A percentile compares a stretch with the other conserved stretches of the same genome.
Conservation (phyloP, 2,113 vertebrate genomes). For the Anser cygnoides region DNA sequence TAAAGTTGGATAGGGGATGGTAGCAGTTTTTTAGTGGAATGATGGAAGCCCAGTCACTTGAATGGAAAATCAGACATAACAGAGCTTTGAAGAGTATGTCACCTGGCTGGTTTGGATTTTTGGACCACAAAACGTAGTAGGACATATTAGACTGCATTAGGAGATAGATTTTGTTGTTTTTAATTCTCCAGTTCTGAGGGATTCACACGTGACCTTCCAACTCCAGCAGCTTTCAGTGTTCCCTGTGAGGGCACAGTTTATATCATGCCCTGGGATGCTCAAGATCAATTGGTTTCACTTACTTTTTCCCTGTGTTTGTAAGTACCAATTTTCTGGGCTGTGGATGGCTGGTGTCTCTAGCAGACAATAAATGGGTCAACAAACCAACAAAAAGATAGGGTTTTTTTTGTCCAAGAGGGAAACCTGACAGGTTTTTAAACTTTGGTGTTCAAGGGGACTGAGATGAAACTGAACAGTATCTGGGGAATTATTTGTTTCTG, state of each 20-base stretch:
- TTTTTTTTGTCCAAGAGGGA: background rate
- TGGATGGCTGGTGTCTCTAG: background rate
- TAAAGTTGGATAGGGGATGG: background rate
- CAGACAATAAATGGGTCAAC: background rate
- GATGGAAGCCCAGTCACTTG: background rate
- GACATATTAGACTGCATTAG: background rate
- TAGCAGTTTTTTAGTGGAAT: conserved; percentile 19
- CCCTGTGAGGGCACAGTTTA: background rate
- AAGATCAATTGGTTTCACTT: background rate
- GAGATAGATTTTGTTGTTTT: background rate
- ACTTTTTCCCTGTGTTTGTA: background rate
- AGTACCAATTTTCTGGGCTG: background rate
- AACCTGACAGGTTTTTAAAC: background rate
- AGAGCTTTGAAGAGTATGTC: conserved; percentile 11
- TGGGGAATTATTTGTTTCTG: background rate
- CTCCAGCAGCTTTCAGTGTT: background rate
- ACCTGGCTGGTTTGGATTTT: background rate
- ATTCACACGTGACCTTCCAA: background rate
- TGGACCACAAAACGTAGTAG: background rate
- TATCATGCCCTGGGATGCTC: background rate
- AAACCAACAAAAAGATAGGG: background rate
- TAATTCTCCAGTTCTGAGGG: background rate
- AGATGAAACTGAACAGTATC: background rate
- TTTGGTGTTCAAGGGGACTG: background rate
- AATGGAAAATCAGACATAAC: conserved; percentile 29